These are phyloP conservation scores for Erpobdella octoculata DNA, from an alignment of 2,888 invertebrate species.

Conservation along the genomic window DNA sequence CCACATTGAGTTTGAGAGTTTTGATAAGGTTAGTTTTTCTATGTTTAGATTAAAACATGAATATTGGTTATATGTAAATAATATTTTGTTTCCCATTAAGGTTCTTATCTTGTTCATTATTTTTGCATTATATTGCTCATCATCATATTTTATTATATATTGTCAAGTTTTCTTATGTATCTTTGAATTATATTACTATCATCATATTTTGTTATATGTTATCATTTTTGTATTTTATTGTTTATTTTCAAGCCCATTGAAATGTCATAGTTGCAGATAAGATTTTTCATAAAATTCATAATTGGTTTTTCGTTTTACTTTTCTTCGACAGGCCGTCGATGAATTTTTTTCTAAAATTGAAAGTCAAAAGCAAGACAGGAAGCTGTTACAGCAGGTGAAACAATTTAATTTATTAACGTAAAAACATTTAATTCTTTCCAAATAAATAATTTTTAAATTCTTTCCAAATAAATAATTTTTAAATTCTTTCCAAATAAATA, in stretches of 20 bases:
- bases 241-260: too few species aligned
- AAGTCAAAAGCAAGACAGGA: conserved; percentile 85
- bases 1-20: conserved; percentile 64
- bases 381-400: conserved; percentile 59
- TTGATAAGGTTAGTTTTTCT: conserved; percentile 59
- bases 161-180: too few species aligned
- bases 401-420: background rate
- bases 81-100: too few species aligned
- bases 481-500: background rate
- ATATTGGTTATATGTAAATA: background rate
- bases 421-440: background rate
- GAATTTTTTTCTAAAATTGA: conserved; percentile 90
- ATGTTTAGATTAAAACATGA: background rate
- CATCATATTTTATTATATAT: too few species aligned
- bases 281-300: background rate
- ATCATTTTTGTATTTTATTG: too few species aligned
- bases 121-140: too few species aligned
- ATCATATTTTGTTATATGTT: too few species aligned
- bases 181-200: too few species aligned
- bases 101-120: too few species aligned
- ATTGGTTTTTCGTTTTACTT: background rate
- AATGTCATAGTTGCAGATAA: background rate
- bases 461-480: background rate
- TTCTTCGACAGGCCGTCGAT: conserved; percentile 66
- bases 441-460: background rate